Conservation (phyloP, 2,797 vertebrate species). For the Semaprochilodus insignis region DNA sequence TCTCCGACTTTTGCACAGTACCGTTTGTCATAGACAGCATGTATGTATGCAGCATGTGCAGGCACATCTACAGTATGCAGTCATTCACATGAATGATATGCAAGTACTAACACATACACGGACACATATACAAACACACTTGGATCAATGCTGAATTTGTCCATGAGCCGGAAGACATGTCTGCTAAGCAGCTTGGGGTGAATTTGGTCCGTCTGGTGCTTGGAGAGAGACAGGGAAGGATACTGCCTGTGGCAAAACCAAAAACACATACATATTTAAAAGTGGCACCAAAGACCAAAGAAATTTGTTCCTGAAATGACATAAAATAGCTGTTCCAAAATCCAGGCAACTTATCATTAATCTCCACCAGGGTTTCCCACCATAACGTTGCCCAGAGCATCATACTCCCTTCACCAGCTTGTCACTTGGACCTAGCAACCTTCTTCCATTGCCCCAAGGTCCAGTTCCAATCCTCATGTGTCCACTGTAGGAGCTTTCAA, state of each 20-base stretch:
- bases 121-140: conserved; percentile 60
- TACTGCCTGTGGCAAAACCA: conserved; percentile 64
- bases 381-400: no score
- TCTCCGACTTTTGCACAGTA: no score
- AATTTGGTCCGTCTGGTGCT: conserved; percentile 66
- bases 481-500: no score
- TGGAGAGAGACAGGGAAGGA: conserved; percentile 68
- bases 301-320: no score
- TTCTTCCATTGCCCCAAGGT: no score
- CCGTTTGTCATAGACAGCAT: not conserved
- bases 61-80: no score
- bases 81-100: not conserved
- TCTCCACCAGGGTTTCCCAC: no score
- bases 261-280: conserved; percentile 6
- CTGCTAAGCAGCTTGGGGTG: conserved; percentile 78
- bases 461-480: no score
- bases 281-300: not conserved
- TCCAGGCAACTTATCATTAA: no score
- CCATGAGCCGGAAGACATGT: conserved; percentile 75
- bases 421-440: no score
- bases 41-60: not conserved
- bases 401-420: no score
- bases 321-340: no score
- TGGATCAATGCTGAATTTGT: conserved; percentile 77
- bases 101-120: not conserved